phyloP scores from a whole-genome alignment of 1,140 invertebrate genomes.

The Eumeta japonica region DNA sequence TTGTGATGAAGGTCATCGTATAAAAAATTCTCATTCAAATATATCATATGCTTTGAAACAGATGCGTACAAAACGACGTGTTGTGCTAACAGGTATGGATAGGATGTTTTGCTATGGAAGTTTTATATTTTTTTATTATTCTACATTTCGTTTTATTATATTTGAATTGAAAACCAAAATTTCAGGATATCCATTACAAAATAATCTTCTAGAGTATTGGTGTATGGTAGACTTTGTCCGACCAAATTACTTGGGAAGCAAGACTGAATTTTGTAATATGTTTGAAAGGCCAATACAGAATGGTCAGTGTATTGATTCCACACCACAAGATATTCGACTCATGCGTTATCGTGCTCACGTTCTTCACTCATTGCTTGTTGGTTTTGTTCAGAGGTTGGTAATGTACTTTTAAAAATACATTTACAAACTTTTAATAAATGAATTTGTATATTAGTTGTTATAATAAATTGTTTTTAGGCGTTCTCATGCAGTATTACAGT shows the following conservation, averaged over 20 bases:
- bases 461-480: conserved; percentile 58
- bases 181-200: conserved; percentile 90
- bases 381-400: conserved; percentile 81
- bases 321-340: conserved; percentile 82
- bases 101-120: neutral
- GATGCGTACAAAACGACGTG: conserved; percentile 83
- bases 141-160: neutral
- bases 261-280: conserved; percentile 94
- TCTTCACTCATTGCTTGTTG: conserved; percentile 83
- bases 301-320: conserved; percentile 91
- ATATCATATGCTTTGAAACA: conserved; percentile 90
- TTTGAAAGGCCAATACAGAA: conserved; percentile 94
- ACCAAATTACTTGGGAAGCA: conserved; percentile 88
- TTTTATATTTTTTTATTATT: neutral
- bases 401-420: conserved; percentile 3
- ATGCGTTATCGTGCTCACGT: conserved; percentile 91
- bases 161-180: conserved; percentile 9
- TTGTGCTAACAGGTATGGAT: conserved; percentile 77
- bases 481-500: conserved; percentile 84
- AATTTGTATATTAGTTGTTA: conserved; percentile 2
- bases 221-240: conserved; percentile 96
- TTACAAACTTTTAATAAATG: too few species aligned
- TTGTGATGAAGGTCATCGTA: conserved; percentile 95
- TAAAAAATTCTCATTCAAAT: conserved; percentile 93
- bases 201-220: conserved; percentile 95